Conservation (phyloP, 2,113 vertebrate species). For the Myocastor coypus region DNA sequence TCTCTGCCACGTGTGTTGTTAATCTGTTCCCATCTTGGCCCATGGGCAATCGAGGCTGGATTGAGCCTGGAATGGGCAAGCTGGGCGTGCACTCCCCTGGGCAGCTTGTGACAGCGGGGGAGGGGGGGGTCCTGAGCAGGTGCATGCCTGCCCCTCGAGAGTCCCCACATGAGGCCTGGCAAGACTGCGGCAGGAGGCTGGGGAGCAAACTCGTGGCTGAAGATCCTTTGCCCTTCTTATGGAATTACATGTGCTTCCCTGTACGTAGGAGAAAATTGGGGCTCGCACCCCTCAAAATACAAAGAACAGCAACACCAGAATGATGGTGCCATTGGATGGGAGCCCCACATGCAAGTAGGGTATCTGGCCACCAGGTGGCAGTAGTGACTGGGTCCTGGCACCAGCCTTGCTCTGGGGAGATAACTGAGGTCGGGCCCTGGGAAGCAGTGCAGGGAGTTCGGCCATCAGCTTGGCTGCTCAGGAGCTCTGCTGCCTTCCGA, state of each 20-base stretch:
- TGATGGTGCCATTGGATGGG: not conserved
- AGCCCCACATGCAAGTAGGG: not conserved
- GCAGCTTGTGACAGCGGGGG: not conserved
- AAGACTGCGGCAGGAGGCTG: no score
- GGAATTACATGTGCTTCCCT: not conserved
- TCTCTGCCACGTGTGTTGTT: not conserved
- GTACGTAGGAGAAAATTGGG: accelerated
- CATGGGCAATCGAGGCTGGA: not conserved
- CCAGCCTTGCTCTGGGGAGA: not conserved
- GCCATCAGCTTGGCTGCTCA: no score
- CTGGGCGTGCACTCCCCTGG: no score
- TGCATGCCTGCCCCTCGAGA: not conserved
- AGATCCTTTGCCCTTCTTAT: not conserved
- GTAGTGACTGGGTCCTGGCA: not conserved
- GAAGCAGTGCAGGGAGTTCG: no score
- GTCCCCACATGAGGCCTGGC: no score
- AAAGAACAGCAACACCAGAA: not conserved
- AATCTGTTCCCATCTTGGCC: not conserved
- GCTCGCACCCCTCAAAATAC: no score
- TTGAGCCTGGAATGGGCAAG: not conserved
- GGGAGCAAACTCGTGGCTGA: not conserved
- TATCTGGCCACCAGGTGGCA: conserved; percentile 70
- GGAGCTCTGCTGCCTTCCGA: not conserved
- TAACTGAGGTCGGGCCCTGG: not conserved
- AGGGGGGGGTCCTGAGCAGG: not conserved